phyloP scores from a whole-genome alignment of 1,140 invertebrate genomes.

The Lasioglossum baleicum region DNA sequence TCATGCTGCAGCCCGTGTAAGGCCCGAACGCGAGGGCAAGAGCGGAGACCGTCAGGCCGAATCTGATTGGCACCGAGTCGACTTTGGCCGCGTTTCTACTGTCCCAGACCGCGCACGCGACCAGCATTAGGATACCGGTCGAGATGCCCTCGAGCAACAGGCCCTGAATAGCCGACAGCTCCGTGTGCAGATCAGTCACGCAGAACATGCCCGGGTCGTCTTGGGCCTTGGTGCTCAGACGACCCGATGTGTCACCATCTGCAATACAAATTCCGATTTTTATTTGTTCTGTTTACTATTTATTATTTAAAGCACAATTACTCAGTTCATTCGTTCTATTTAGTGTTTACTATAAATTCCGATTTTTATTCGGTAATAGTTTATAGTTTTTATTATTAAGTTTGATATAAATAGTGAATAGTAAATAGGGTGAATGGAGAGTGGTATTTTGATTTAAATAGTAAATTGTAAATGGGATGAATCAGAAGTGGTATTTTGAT shows the following conservation, averaged over 20 bases:
- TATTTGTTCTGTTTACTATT: too few species aligned
- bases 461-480: too few species aligned
- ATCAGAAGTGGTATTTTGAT: too few species aligned
- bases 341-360: too few species aligned
- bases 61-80: conserved; percentile 80
- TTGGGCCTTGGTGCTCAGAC: conserved; percentile 22
- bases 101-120: conserved; percentile 85
- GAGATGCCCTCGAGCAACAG: conserved; percentile 83
- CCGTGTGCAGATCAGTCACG: conserved; percentile 80
- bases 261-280: too few species aligned
- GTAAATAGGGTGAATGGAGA: too few species aligned
- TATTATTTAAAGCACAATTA: too few species aligned
- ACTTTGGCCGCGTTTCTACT: conserved; percentile 77
- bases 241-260: conserved; percentile 76
- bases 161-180: conserved; percentile 76
- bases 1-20: conserved; percentile 91
- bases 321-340: too few species aligned
- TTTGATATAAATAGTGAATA: too few species aligned
- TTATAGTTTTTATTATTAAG: too few species aligned
- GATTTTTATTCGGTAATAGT: too few species aligned
- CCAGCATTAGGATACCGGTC: conserved; percentile 85
- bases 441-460: too few species aligned
- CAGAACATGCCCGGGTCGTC: conserved; percentile 78
- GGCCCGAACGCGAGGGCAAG: conserved; percentile 79
- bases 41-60: conserved; percentile 79